Evolutionary conservation across 2,888 invertebrate species (phyloP).

Genomic region (Amorpha juglandis): DNA sequence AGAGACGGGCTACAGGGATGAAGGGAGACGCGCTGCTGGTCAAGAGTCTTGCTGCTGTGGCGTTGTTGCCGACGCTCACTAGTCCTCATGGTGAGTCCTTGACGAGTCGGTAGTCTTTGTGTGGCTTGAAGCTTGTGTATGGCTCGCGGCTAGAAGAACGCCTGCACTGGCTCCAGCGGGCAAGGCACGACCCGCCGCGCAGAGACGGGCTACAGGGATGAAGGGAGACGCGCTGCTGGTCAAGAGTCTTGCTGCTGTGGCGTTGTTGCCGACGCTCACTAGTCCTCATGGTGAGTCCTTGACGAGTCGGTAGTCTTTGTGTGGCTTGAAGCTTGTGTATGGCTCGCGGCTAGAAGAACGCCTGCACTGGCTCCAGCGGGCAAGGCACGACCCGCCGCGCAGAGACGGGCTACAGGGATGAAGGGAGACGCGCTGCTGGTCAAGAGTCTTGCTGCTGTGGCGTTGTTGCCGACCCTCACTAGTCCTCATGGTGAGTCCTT

Average conservation of each 20-base stretch:
- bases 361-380: slow-evolving; percentile 92
- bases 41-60: slow-evolving; percentile 90
- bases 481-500: slow-evolving; percentile 89
- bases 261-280: slow-evolving; percentile 91
- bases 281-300: slow-evolving; percentile 89
- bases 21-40: slow-evolving; percentile 91
- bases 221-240: slow-evolving; percentile 91
- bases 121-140: neutral
- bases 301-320: neutral
- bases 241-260: slow-evolving; percentile 90
- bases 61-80: slow-evolving; percentile 91
- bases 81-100: slow-evolving; percentile 89
- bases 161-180: slow-evolving; percentile 92
- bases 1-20: slow-evolving; percentile 65
- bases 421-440: slow-evolving; percentile 91
- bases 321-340: neutral
- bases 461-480: slow-evolving; percentile 91
- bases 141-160: slow-evolving; percentile 92
- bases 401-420: slow-evolving; percentile 65
- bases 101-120: neutral
- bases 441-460: slow-evolving; percentile 90
- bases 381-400: slow-evolving; percentile 68
- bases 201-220: slow-evolving; percentile 65
- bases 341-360: slow-evolving; percentile 93
- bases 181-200: slow-evolving; percentile 68